Evolutionary conservation across 2,888 invertebrate species (phyloP).

Genomic region (Drosophila prostipennis): DNA sequence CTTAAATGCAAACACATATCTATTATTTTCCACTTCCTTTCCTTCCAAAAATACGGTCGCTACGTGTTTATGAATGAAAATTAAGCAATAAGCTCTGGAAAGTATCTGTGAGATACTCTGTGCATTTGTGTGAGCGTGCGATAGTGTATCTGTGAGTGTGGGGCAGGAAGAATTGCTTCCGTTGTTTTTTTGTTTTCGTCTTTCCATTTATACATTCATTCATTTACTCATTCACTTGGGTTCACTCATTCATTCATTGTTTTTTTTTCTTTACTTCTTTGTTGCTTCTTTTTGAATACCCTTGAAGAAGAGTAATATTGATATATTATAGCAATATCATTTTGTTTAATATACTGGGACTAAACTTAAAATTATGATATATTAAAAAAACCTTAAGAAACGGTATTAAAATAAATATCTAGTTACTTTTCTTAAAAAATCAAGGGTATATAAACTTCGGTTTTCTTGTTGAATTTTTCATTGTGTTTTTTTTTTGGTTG

Average conservation of each 20-base stretch:
- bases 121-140: slow-evolving; percentile 26
- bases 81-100: slow-evolving; percentile 76
- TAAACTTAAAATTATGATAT: too few species aligned
- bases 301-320: not conserved
- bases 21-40: slow-evolving; percentile 59
- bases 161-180: slow-evolving; percentile 51
- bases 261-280: slow-evolving; percentile 13
- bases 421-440: too few species aligned
- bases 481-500: not conserved
- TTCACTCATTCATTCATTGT: slow-evolving; percentile 60
- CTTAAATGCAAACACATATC: slow-evolving; percentile 28
- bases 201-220: slow-evolving; percentile 58
- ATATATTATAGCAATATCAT: too few species aligned
- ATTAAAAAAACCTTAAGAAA: too few species aligned
- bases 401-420: too few species aligned
- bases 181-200: slow-evolving; percentile 52
- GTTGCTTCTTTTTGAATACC: slow-evolving; percentile 28
- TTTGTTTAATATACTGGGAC: too few species aligned
- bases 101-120: slow-evolving; percentile 11
- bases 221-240: slow-evolving; percentile 52
- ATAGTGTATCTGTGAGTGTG: slow-evolving; percentile 13
- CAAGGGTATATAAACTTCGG: not conserved
- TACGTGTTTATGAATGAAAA: slow-evolving; percentile 81
- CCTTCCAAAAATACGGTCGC: slow-evolving; percentile 63
- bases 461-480: not conserved